Evolutionary conservation across 2,113 vertebrate genomes (phyloP).

Genomic region (Papio anubis): DNA sequence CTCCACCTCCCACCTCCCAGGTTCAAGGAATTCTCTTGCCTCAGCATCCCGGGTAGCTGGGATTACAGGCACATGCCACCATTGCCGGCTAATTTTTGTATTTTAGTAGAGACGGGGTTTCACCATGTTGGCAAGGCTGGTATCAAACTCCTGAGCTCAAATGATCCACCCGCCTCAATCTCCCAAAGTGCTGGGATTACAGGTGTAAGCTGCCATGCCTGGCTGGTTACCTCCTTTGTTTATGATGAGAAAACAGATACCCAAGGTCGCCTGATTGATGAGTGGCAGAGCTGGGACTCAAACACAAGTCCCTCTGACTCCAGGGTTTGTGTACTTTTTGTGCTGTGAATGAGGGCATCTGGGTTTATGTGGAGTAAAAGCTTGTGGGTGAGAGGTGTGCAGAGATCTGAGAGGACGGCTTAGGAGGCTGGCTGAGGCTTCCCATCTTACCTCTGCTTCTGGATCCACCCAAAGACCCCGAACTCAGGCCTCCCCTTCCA

Average conservation of each 20-base stretch:
- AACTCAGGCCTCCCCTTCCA: background rate
- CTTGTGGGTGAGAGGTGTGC: background rate
- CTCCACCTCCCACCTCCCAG: background rate
- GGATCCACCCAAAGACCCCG: background rate
- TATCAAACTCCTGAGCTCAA: background rate
- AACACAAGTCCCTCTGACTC: background rate
- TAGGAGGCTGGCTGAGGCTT: background rate
- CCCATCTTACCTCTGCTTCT: background rate
- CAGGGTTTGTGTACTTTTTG: background rate
- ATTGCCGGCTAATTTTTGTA: background rate
- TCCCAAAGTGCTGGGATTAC: background rate
- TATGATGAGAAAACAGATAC: background rate
- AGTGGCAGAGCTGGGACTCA: background rate
- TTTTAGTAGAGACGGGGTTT: background rate
- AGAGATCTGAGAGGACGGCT: background rate
- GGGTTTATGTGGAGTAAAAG: background rate
- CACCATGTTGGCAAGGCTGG: background rate
- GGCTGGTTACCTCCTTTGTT: background rate
- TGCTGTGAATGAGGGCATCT: background rate
- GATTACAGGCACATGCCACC: background rate
- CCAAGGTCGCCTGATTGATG: background rate
- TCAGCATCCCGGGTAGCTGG: background rate
- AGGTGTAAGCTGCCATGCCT: background rate
- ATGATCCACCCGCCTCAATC: background rate
- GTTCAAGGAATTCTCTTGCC: background rate